A percentile compares a stretch with the other conserved stretches of the same genome.
These are phyloP conservation scores for Myotis pilosus DNA, from an alignment of 2,797 vertebrate genomes.

Conservation along the genomic window DNA sequence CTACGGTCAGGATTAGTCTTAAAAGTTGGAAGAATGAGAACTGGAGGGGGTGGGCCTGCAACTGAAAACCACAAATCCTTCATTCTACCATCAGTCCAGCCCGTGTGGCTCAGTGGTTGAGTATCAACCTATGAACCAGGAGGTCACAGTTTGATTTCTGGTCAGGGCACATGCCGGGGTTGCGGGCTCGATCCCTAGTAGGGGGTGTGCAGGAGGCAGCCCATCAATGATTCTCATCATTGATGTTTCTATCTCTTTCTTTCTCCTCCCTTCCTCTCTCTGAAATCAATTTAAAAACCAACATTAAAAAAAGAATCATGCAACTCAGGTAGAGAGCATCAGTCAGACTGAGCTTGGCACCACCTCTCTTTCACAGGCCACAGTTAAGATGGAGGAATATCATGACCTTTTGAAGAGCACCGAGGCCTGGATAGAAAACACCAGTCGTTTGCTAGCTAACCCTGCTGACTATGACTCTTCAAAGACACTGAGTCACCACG, in stretches of 20 bases:
- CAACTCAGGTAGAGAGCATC: not conserved
- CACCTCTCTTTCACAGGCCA: slow-evolving; percentile 84
- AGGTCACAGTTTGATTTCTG: too few species aligned
- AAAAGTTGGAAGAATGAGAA: not conserved
- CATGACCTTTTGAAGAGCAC: slow-evolving; percentile 90
- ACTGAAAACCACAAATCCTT: not conserved
- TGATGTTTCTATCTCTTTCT: too few species aligned
- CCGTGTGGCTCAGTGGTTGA: too few species aligned
- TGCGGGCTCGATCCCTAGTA: too few species aligned
- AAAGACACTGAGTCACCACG: slow-evolving; percentile 86
- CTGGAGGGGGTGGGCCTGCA: not conserved
- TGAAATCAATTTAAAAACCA: too few species aligned
- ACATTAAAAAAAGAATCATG: too few species aligned
- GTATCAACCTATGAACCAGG: too few species aligned
- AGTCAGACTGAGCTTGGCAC: not conserved
- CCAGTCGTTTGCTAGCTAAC: slow-evolving; percentile 86
- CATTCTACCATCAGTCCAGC: not conserved
- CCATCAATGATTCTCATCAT: too few species aligned
- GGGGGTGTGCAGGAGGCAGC: too few species aligned
- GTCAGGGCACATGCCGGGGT: too few species aligned
- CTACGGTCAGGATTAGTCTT: not conserved
- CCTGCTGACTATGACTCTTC: slow-evolving; percentile 86
- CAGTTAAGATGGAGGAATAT: slow-evolving; percentile 90
- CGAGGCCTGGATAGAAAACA: slow-evolving; percentile 89
- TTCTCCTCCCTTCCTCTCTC: too few species aligned